These are phyloP conservation scores for Camponotus floridanus DNA, from an alignment of 1,140 invertebrate genomes.

Conservation along the genomic window DNA sequence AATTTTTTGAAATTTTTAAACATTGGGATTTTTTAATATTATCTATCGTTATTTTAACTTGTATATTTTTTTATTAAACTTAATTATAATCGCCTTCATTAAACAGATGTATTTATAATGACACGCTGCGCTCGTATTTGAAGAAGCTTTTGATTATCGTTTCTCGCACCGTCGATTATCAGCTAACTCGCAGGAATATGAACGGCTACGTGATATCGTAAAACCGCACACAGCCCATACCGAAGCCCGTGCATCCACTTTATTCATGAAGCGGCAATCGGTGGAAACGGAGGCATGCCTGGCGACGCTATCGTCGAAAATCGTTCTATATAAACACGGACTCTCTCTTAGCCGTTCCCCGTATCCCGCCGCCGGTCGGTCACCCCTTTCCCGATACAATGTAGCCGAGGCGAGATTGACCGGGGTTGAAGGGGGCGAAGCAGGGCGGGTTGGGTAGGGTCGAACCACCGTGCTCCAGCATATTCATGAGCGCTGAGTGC, in stretches of 20 bases:
- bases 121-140: not conserved
- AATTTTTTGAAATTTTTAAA: too few relatives aligned
- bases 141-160: not conserved
- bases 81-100: not conserved
- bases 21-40: not conserved
- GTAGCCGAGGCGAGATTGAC: constrained; percentile 76
- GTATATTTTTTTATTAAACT: not conserved
- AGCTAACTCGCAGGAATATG: constrained; percentile 29
- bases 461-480: constrained; percentile 80
- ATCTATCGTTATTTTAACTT: not conserved
- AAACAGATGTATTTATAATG: not conserved
- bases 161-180: constrained; percentile 20
- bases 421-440: constrained; percentile 67
- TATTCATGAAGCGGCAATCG: constrained; percentile 62
- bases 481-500: constrained; percentile 83
- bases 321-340: constrained; percentile 77
- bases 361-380: constrained; percentile 37
- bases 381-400: constrained; percentile 78
- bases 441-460: constrained; percentile 64
- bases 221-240: constrained; percentile 34
- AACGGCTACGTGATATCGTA: constrained; percentile 38
- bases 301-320: constrained; percentile 72
- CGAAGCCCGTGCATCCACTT: constrained; percentile 34
- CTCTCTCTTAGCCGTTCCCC: constrained; percentile 53
- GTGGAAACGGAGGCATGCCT: constrained; percentile 67